These are phyloP conservation scores for Eidolon helvum DNA, from an alignment of 2,113 vertebrate genomes.

Conservation along the genomic window DNA sequence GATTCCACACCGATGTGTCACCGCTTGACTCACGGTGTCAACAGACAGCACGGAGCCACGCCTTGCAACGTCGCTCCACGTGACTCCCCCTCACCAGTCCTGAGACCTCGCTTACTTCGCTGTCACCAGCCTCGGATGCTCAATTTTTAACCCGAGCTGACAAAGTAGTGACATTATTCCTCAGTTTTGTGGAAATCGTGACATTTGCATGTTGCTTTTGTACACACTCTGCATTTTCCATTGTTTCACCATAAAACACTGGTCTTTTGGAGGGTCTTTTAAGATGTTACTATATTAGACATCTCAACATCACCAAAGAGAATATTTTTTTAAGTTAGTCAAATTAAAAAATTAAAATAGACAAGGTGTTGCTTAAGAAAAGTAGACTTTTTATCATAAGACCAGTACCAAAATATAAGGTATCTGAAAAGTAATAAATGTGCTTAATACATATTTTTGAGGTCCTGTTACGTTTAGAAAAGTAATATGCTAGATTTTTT, in stretches of 20 bases:
- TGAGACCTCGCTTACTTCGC: not conserved
- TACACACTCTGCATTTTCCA: not conserved
- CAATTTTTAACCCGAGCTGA: not conserved
- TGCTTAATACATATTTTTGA: not conserved
- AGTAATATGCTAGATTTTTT: not conserved
- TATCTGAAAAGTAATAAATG: not conserved
- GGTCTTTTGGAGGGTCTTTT: not conserved
- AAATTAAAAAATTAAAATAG: not conserved
- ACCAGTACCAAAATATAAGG: not conserved
- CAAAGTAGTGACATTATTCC: accelerated
- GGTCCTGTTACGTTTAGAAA: not conserved
- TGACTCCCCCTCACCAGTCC: not conserved
- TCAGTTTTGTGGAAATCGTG: not conserved
- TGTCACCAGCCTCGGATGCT: not conserved
- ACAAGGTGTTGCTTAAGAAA: not conserved
- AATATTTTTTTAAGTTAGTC: not conserved
- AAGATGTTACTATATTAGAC: not conserved
- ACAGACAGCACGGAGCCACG: not conserved
- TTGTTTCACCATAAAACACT: not conserved
- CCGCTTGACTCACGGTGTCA: not conserved
- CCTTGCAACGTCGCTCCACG: not conserved
- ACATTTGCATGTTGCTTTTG: not conserved
- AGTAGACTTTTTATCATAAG: not conserved
- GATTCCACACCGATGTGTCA: not conserved
- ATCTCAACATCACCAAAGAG: not conserved